Percentiles rank a stretch among this genome's conserved stretches.
These are phyloP conservation scores for Nesidiocoris tenuis DNA, from an alignment of 2,888 invertebrate species.

Conservation along the genomic window DNA sequence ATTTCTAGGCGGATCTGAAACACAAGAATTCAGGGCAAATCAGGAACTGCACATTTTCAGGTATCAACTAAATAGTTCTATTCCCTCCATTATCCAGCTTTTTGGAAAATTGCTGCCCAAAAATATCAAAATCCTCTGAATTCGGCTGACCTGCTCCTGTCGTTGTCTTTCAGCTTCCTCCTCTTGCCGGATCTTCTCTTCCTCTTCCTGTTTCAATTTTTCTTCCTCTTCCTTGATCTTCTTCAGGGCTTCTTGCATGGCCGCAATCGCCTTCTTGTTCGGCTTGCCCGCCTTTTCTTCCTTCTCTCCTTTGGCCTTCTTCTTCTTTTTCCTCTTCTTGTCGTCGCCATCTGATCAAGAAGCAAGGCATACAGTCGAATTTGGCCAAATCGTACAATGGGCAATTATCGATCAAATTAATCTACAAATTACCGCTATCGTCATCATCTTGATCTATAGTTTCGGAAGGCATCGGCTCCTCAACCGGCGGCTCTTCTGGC, in stretches of 20 bases:
- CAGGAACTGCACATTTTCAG: too few species aligned
- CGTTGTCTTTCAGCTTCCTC: constrained; percentile 74
- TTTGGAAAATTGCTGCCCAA: too few species aligned
- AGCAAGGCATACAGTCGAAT: background rate
- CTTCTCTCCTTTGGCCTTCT: constrained; percentile 52
- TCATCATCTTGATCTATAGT: background rate
- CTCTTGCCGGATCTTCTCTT: constrained; percentile 72
- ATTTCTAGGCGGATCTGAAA: constrained; percentile 70
- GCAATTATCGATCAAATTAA: too few species aligned
- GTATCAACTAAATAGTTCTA: too few species aligned
- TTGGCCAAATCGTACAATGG: too few species aligned
- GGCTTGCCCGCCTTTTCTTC: constrained; percentile 57
- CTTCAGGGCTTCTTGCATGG: constrained; percentile 89
- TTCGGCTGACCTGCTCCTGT: constrained; percentile 67
- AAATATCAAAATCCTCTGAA: too few species aligned
- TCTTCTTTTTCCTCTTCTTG: constrained; percentile 51
- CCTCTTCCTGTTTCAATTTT: constrained; percentile 68
- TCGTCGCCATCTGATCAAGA: constrained; percentile 47
- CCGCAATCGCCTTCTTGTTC: constrained; percentile 80
- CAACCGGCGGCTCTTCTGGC: background rate
- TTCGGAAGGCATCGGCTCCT: background rate
- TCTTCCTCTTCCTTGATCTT: constrained; percentile 89
- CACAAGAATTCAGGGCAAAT: too few species aligned
- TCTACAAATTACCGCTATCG: background rate
- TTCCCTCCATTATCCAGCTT: too few species aligned